phyloP scores from a whole-genome alignment of 2,113 vertebrate species.

The Terrapene triunguis region DNA sequence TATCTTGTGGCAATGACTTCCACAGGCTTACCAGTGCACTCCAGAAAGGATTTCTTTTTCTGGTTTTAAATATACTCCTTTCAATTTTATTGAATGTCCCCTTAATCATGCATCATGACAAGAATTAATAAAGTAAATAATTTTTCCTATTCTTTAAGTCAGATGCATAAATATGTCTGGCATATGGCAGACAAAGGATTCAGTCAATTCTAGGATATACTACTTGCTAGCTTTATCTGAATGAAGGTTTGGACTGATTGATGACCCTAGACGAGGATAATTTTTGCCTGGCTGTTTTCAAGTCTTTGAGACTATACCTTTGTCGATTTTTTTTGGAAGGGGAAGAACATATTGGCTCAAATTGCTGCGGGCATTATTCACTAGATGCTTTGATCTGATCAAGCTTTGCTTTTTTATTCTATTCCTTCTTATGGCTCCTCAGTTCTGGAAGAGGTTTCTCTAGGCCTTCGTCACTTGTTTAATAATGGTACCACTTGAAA shows the following conservation, averaged over 20 bases:
- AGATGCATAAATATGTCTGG: background rate
- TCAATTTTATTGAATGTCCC: background rate
- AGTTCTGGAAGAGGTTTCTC: background rate
- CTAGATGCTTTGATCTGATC: background rate
- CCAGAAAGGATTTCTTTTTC: background rate
- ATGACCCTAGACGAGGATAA: background rate
- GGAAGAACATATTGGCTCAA: background rate
- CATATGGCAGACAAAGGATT: too few relatives aligned
- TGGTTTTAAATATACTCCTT: background rate
- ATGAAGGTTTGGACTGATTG: background rate
- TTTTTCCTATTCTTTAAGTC: background rate
- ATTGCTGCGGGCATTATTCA: background rate
- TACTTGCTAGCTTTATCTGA: background rate
- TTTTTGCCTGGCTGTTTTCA: background rate
- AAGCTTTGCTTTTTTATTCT: too few relatives aligned
- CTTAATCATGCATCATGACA: background rate
- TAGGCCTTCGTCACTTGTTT: background rate
- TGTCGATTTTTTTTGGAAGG: background rate
- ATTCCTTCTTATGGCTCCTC: background rate
- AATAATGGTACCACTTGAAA: background rate
- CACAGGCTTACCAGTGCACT: background rate
- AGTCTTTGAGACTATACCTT: background rate
- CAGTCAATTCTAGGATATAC: too few relatives aligned
- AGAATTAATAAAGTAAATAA: background rate
- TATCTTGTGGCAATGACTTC: background rate